phyloP scores from a whole-genome alignment of 2,113 vertebrate species.

The Progne subis region DNA sequence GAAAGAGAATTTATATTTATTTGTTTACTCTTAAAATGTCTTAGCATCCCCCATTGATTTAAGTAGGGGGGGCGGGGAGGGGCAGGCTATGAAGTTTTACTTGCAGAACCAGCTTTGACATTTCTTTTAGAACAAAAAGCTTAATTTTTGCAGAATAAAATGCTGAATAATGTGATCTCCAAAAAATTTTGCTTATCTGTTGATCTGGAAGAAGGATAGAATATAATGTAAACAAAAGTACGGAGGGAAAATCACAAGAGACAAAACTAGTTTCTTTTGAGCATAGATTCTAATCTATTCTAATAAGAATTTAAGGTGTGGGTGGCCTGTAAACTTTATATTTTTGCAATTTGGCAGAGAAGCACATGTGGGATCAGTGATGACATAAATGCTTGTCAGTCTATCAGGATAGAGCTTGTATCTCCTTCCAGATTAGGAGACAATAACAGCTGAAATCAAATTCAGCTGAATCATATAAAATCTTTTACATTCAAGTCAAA shows the following conservation, averaged over 20 bases:
- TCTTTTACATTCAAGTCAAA: neutral
- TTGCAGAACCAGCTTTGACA: neutral
- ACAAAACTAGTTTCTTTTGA: neutral
- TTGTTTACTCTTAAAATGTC: neutral
- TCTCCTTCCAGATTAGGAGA: neutral
- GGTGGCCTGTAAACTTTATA: neutral
- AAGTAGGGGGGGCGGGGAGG: no score
- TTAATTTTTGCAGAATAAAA: neutral
- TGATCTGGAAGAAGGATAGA: neutral
- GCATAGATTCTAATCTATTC: neutral
- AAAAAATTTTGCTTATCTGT: neutral
- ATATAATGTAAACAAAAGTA: neutral
- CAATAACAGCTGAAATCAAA: neutral
- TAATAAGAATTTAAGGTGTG: neutral
- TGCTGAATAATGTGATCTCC: neutral
- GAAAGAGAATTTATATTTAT: neutral
- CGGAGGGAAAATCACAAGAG: neutral
- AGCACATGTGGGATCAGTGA: neutral
- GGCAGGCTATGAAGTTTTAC: neutral
- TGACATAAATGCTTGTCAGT: neutral
- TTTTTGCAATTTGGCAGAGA: neutral
- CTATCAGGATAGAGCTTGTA: neutral
- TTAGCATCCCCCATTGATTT: neutral
- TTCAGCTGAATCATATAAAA: neutral
- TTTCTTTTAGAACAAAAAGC: neutral